Percentiles rank a stretch among this genome's conserved stretches.
Evolutionary conservation across 35 echinoderm and acorn worm species (phyloP).

Genomic region (Heliocidaris tuberculata): DNA sequence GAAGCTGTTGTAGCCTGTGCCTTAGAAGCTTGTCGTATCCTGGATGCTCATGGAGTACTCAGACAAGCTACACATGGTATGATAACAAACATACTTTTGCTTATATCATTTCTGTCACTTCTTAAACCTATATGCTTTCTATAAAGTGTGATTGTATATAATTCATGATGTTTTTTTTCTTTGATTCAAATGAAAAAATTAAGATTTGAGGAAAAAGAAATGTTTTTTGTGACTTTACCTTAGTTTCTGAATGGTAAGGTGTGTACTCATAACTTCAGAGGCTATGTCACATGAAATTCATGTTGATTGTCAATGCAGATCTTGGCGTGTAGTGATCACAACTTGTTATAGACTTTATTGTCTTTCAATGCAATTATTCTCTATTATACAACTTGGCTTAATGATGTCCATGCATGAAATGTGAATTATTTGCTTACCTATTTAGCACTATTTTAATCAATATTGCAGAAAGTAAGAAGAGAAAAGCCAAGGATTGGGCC

Average conservation of each 20-base stretch:
- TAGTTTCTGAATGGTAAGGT: not conserved
- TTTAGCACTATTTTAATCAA: no score
- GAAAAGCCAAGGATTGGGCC: constrained; percentile 92
- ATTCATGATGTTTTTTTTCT: not conserved
- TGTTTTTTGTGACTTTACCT: not conserved
- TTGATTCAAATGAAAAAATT: not conserved
- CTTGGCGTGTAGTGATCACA: no score
- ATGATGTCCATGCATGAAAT: not conserved
- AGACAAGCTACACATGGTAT: constrained; percentile 92
- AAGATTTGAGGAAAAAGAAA: not conserved
- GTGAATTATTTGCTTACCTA: no score
- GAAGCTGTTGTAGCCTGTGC: constrained; percentile 92
- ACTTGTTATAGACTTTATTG: no score
- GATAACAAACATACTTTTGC: not conserved
- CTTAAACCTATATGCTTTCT: not conserved
- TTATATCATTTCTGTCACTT: not conserved
- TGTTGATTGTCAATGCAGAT: no score
- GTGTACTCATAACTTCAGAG: no score
- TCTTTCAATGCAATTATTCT: no score
- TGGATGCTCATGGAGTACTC: constrained; percentile 91
- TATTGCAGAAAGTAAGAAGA: constrained; percentile 82
- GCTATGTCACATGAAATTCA: no score
- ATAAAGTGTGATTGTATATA: not conserved
- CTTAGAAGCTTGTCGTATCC: constrained; percentile 83
- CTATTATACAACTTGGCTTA: no score